Evolutionary conservation across 2,797 vertebrate species (phyloP).

Genomic region (Martes flavigula): DNA sequence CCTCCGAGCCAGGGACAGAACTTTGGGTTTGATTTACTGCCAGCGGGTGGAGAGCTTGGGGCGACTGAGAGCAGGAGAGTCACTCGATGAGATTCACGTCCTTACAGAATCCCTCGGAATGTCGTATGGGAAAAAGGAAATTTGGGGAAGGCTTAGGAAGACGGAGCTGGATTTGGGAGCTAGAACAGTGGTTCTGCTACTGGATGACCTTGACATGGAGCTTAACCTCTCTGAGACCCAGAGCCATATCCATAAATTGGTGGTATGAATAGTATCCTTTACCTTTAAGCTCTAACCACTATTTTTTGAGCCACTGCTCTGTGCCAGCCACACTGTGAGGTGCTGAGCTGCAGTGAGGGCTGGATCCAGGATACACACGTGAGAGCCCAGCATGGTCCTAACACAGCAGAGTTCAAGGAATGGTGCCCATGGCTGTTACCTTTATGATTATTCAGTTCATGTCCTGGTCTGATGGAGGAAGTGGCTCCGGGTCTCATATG

Average conservation of each 20-base stretch:
- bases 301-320: not conserved
- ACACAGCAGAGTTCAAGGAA: not conserved
- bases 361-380: fast-evolving
- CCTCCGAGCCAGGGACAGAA: not conserved
- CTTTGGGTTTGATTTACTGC: not conserved
- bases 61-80: not conserved
- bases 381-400: not conserved
- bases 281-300: not conserved
- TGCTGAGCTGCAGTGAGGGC: not conserved
- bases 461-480: not conserved
- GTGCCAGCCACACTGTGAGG: not conserved
- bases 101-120: not conserved
- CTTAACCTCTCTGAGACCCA: not conserved
- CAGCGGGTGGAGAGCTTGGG: not conserved
- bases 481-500: not conserved
- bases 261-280: not conserved
- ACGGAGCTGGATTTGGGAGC: not conserved
- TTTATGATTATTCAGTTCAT: not conserved
- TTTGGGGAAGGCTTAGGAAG: not conserved
- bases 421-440: no score
- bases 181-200: not conserved
- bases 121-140: not conserved
- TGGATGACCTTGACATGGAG: not conserved
- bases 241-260: not conserved
- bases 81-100: not conserved